Conservation (phyloP, 2,113 vertebrate species). For the Clarias magur region DNA sequence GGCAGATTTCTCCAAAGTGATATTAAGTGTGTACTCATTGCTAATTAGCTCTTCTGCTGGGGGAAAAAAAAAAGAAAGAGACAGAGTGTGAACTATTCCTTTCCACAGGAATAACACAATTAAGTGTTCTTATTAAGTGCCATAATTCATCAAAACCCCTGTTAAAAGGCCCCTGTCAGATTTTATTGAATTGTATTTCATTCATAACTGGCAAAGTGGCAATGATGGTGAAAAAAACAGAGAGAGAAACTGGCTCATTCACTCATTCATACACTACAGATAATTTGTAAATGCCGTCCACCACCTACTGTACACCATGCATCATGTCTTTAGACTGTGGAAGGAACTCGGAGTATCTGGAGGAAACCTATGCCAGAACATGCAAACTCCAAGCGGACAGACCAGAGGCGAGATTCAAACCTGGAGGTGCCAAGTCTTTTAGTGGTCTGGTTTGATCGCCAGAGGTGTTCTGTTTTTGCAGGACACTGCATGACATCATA, state of each 20-base stretch:
- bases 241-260: neutral
- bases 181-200: constrained; percentile 13
- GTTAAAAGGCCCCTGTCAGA: constrained; percentile 9
- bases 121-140: neutral
- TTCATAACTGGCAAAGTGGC: neutral
- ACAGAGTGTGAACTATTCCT: neutral
- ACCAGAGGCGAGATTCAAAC: no score
- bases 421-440: no score
- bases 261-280: no score
- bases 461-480: no score
- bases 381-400: no score
- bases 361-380: no score
- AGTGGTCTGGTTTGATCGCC: no score
- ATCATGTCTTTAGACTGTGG: no score
- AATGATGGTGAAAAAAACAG: neutral
- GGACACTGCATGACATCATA: no score
- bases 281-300: no score
- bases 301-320: no score
- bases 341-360: no score
- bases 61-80: neutral
- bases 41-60: constrained; percentile 24
- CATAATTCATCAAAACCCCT: constrained; percentile 24
- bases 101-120: constrained; percentile 8
- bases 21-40: constrained; percentile 27
- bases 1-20: constrained; percentile 21